phyloP scores from a whole-genome alignment of 2,888 invertebrate genomes.

The Panorpa germanica region DNA sequence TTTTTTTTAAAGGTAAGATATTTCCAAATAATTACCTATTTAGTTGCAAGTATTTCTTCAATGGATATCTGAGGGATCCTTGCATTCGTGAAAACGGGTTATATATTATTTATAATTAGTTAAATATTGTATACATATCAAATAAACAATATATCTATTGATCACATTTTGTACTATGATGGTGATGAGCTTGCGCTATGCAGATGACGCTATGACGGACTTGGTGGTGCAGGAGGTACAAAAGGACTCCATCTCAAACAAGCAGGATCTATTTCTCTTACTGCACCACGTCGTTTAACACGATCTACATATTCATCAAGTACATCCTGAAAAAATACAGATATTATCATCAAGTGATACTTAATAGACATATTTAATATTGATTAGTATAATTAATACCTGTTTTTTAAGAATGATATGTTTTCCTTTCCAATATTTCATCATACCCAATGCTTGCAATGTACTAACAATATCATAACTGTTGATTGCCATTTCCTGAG shows the following conservation, averaged over 20 bases:
- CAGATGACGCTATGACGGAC: conserved; percentile 10
- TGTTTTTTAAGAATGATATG: conserved; percentile 90
- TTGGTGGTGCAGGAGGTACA: conserved; percentile 32
- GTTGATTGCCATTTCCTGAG: conserved; percentile 85
- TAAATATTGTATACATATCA: too few species aligned
- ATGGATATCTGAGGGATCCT: too few species aligned
- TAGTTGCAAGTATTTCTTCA: too few species aligned
- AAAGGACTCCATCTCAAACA: conserved; percentile 81
- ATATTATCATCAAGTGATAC: conserved; percentile 1
- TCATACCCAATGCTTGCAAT: conserved; percentile 85
- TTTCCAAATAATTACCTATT: too few species aligned
- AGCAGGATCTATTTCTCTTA: conserved; percentile 72
- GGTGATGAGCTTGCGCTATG: neutral
- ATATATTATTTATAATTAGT: too few species aligned
- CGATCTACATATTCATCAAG: conserved; percentile 83
- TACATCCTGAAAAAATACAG: conserved; percentile 56
- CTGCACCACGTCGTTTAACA: conserved; percentile 54
- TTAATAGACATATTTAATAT: conserved; percentile 6
- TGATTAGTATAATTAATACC: conserved; percentile 25
- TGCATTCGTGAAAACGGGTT: too few species aligned
- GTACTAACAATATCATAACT: conserved; percentile 97
- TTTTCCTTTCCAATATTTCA: conserved; percentile 99
- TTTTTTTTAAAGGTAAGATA: too few species aligned
- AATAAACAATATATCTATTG: too few species aligned
- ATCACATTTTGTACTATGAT: neutral